Base-by-base conservation (phyloP, 2,797 vertebrate species). In the Sebastes hopkinsi region DNA sequence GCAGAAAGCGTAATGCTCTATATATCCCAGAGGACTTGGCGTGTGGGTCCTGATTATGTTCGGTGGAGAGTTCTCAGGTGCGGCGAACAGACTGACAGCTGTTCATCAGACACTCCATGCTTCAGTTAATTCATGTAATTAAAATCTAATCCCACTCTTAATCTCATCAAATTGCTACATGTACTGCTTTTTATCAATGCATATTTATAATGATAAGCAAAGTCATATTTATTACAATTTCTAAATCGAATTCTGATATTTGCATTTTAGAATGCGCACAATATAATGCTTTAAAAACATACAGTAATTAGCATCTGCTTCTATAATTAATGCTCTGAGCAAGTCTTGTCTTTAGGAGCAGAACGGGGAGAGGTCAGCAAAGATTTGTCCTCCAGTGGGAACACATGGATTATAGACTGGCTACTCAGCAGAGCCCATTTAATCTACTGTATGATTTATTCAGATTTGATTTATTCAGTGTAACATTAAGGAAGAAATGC, bases 401-500 rank as follows among this genome's bases (percentile, higher is more conserved):
- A 84, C 65, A 81, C 74, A 87, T 75, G 85, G 90, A 93, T 93
- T 92, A 90, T 65, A 84, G 81, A 67, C 75, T 67, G 79, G 84
- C 83, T 81, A 87, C 85, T 91, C 77, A 77, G 84, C 87, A 73
- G 59, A 88, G 70, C 75, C 73, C 30, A 74, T 87, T 87, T 88
- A 90, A 90, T 93, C 83, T 81, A 67, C 79, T 83, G 81, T 89
- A 87, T 86, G 84, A 89, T 92, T 88, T 88, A 87, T 92, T 87
- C 74, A 16, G 55, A 83, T 81, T 81, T 79, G 74, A 92, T 90
- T 92, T 86, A 82, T 84, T 88, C 75, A 67, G 72, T 50, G 70
- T 61, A 88, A 87, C 56, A 78, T 55, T 34, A 52, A 56, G 65
- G 62, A 62, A 79, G 78, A 80, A 77, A 46, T 14, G 13, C 56